Evolutionary conservation across 2,113 vertebrate species (phyloP), one percentile per base, ranked within the genome.

Genomic region (Hemiscyllium ocellatum): DNA sequence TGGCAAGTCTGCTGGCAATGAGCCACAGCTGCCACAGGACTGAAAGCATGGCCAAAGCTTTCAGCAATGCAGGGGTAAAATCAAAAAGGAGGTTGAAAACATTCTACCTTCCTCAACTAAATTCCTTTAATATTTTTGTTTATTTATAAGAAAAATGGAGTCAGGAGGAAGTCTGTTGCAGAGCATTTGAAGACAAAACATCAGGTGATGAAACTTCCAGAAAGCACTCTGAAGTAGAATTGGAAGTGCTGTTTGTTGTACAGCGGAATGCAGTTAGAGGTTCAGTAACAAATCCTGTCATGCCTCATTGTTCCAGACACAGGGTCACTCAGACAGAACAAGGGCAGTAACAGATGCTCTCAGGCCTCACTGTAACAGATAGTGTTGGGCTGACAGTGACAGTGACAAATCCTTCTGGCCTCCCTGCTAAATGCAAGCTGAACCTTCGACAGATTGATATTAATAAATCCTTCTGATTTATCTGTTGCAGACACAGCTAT

Each of bases 381-480:
- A 52, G 50, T 29, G 50, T 15, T 89, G 24, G 86, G 47, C 50
- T 52, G 56, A 61, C 87, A 61, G 87, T 15, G 29, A 91, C 33
- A 19, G 87, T 91, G 87, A 65, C 87, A n/a, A 65, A 91, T 91
- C 56, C 87, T 65, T 61, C 2, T 65, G 87, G 50, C 86, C 50
- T 89, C 86, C 52, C 50, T 29, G 24, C 86, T 61, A 52, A 20
- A 33, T 29, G 29, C 52, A 91, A 91, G 87, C 52, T 61, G 29
- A 90, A 17, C 87, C 52, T 29, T 90, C 22, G 52, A 91, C 29
- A 20, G 87, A 65, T 7, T 91, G 87, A 61, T 65, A 65, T 33
- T 61, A 91, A 90, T 90, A 90, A 91, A 91, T 91, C 87, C 33
- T 65, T 3, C 87, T 61, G 29, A 56, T 91, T 65, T 91, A 65